Base-by-base conservation (phyloP, 2,797 vertebrate genomes). In the Eulemur albifrons region DNA sequence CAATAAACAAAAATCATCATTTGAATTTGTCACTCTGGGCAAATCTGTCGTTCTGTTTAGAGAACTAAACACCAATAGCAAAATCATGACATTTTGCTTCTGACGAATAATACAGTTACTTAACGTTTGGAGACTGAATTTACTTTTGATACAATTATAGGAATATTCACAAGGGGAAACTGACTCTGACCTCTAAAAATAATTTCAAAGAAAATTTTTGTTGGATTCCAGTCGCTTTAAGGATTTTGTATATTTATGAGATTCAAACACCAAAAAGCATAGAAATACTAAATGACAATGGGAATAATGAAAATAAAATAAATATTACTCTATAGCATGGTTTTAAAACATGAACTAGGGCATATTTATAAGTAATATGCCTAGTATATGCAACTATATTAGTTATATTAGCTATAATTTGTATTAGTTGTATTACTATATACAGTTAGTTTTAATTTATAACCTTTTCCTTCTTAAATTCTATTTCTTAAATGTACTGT, bases 221-320 rank as follows among this genome's bases (percentile, higher is more conserved):
- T 43, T 70, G 43, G 54, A 63, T 83, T 96, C 13, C 12, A 94
- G 5, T 77, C 93, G 20, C 59, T 84, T 83, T 72, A 93, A 88
- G n/a, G 13, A 59, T 70, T 93, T 80, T 88, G 57, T 61, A 81
- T 13, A 96, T 69, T 93, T 80, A 18, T 73, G 70, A 96, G 45
- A 93, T 57, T 65, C 2, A n/a, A 38, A 79, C 13, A 90, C 7
- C 8, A 95, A 69, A 91, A 63, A 67, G 23, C 45, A 69, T 15
- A 13, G 20, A 20, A 79, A 83, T 61, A 59, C 8, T 88, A 73
- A 73, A 69, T 69, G 65, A 9, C 13, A 73, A 69, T 38, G n/a
- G 65, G 13, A 69, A 69, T 65, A 79, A 57, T 88, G 76, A 50
- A 90, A 76, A 81, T 27, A 86, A 90, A 57, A 72, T 50, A 81